Evolutionary conservation across 2,888 invertebrate genomes (phyloP).

Genomic region (Andrena haemorrhoa): DNA sequence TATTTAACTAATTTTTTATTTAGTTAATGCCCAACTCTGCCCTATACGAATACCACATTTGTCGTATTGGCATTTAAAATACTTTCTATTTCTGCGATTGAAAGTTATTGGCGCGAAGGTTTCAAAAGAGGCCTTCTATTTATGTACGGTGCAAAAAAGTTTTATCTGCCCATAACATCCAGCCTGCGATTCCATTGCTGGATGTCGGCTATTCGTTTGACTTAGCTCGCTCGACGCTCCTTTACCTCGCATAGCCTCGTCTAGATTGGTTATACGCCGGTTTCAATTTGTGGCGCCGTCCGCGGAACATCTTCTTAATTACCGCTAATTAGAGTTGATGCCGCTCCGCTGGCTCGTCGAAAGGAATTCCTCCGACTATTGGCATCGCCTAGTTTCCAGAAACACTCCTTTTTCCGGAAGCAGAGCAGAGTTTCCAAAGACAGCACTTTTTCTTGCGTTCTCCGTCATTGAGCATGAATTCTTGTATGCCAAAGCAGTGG

Average conservation of each 20-base stretch:
- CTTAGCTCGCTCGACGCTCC: conserved; percentile 42
- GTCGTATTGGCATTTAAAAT: too few species aligned
- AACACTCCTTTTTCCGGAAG: conserved; percentile 40
- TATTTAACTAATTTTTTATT: too few species aligned
- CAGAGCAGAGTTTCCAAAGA: conserved; percentile 6
- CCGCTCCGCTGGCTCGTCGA: conserved; percentile 44
- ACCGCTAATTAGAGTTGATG: conserved; percentile 75
- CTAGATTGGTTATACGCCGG: conserved; percentile 62
- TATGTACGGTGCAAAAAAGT: background rate
- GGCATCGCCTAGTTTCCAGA: conserved; percentile 56
- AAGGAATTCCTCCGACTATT: conserved; percentile 53
- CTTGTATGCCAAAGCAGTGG: too few species aligned
- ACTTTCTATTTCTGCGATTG: too few species aligned
- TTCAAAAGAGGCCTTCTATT: background rate
- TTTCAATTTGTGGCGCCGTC: conserved; percentile 73
- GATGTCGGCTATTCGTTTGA: conserved; percentile 59
- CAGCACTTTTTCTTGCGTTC: conserved; percentile 13
- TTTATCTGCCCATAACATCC: conserved; percentile 9
- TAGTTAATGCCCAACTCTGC: too few species aligned
- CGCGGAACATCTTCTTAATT: conserved; percentile 76
- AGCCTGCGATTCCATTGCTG: conserved; percentile 55
- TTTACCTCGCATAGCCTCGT: conserved; percentile 33
- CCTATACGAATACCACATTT: too few species aligned
- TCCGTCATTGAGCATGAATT: background rate
- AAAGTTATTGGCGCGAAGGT: too few species aligned